Evolutionary conservation across 2,797 vertebrate species (phyloP).

Genomic region (Coccyzus lansbergi): DNA sequence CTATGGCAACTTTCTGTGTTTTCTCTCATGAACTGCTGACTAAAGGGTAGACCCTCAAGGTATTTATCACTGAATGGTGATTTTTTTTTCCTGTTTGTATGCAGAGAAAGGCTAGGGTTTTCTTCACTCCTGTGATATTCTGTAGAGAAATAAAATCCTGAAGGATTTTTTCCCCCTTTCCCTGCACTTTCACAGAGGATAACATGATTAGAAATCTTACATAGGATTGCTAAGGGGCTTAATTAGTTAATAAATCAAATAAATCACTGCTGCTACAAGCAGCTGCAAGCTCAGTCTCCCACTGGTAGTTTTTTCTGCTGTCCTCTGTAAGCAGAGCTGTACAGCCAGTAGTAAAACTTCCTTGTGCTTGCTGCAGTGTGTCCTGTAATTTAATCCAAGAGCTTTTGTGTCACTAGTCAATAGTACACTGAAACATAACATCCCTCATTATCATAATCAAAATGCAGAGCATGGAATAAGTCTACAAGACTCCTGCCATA

Average conservation of each 20-base stretch:
- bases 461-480: not conserved
- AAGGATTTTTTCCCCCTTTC: not conserved
- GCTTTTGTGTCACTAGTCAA: not conserved
- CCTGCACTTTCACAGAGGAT: not conserved
- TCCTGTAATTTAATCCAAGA: not conserved
- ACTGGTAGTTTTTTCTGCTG: not conserved
- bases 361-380: not conserved
- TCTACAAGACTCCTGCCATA: not conserved
- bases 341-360: not conserved
- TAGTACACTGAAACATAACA: not conserved
- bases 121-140: not conserved
- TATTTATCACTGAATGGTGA: not conserved
- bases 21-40: not conserved
- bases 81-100: not conserved
- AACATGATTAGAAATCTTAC: not conserved
- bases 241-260: conserved; percentile 36
- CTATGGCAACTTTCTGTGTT: not conserved
- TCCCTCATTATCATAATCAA: not conserved
- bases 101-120: not conserved
- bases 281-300: not conserved
- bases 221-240: not conserved
- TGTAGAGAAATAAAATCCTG: not conserved
- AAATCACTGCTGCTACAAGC: not conserved
- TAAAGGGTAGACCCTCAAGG: not conserved
- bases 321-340: not conserved